Evolutionary conservation across 2,888 invertebrate species (phyloP).

Genomic region (Pachymerium ferrugineum): DNA sequence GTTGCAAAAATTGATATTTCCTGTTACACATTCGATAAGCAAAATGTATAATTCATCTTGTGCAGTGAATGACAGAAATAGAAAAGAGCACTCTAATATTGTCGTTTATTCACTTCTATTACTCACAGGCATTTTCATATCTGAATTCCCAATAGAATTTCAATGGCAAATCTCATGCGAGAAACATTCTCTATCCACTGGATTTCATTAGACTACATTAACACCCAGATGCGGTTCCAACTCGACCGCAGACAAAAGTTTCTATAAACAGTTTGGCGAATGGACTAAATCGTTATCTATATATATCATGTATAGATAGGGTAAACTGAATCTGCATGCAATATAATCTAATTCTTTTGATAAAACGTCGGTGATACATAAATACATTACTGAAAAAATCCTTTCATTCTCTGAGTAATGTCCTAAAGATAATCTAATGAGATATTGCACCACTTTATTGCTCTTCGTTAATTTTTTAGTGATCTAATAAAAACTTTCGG

Average conservation of each 20-base stretch:
- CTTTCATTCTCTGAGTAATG: too few relatives aligned
- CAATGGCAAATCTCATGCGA: neutral
- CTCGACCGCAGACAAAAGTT: neutral
- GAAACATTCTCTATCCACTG: neutral
- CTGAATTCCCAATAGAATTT: neutral
- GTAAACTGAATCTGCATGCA: too few relatives aligned
- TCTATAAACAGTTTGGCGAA: neutral
- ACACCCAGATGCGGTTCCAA: neutral
- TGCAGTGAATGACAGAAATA: neutral
- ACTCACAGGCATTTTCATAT: constrained; percentile 7
- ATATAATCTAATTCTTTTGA: too few relatives aligned
- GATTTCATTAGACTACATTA: constrained; percentile 1
- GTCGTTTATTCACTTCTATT: neutral
- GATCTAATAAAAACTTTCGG: too few relatives aligned
- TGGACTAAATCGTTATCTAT: neutral
- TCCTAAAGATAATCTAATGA: too few relatives aligned
- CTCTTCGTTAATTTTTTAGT: too few relatives aligned
- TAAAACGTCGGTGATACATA: too few relatives aligned
- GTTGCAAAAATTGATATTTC: neutral
- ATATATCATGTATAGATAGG: too few relatives aligned
- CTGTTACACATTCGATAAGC: constrained; percentile 4
- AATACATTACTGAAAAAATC: too few relatives aligned
- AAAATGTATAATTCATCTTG: neutral
- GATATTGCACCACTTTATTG: too few relatives aligned
- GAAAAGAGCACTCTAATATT: neutral